These are phyloP conservation scores for Camarhynchus parvulus DNA, from an alignment of 2,113 vertebrate genomes.

Conservation along the genomic window DNA sequence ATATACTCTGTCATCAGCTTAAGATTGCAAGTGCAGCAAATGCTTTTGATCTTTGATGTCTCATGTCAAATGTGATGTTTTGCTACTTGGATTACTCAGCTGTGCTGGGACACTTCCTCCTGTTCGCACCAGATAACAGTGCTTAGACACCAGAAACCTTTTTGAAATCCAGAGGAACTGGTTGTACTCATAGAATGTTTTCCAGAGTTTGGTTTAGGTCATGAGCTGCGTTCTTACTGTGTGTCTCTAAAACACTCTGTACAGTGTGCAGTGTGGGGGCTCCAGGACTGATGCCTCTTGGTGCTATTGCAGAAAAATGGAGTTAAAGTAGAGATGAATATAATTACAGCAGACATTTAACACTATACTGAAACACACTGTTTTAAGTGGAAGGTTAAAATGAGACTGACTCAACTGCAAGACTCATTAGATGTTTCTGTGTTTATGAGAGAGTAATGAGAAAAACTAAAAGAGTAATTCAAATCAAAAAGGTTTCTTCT, in stretches of 20 bases:
- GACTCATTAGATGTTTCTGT: background rate
- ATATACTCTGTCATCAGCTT: background rate
- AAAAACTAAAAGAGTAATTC: background rate
- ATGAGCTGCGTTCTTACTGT: background rate
- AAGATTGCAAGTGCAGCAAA: background rate
- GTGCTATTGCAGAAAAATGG: background rate
- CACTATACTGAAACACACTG: background rate
- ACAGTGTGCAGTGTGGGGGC: fast-evolving
- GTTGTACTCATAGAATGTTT: background rate
- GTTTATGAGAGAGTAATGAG: background rate
- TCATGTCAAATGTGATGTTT: background rate
- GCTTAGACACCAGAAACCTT: background rate
- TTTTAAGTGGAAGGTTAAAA: background rate
- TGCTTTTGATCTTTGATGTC: background rate
- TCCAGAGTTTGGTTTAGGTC: background rate
- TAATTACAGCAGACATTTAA: background rate
- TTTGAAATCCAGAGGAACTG: background rate
- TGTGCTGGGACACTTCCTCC: background rate
- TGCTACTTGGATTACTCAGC: background rate
- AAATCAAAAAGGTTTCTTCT: background rate
- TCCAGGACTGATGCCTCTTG: background rate
- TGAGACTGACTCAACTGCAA: background rate
- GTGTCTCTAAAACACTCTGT: background rate
- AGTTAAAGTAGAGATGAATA: background rate
- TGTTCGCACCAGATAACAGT: background rate